Percentiles rank a stretch among this genome's conserved stretches.
Evolutionary conservation across 2,888 invertebrate genomes (phyloP).

Genomic region (Dysmachus trigonus): DNA sequence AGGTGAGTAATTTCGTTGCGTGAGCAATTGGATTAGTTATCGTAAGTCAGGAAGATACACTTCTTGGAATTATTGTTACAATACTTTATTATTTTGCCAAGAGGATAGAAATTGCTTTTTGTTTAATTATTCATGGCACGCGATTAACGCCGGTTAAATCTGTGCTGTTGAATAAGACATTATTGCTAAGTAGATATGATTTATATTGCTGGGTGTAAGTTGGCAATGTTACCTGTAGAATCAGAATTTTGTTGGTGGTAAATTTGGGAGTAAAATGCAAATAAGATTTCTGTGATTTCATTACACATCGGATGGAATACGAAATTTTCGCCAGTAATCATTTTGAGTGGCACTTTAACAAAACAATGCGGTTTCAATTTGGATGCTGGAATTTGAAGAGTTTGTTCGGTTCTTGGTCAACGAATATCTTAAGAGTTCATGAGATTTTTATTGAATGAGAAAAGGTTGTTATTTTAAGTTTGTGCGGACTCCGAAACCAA

Average conservation of each 20-base stretch:
- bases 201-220: neutral
- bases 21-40: neutral
- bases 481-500: too few relatives aligned
- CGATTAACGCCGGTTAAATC: neutral
- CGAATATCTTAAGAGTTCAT: neutral
- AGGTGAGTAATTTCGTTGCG: constrained; percentile 3
- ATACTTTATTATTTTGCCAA: neutral
- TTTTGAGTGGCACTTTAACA: neutral
- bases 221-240: neutral
- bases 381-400: neutral
- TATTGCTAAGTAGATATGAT: neutral
- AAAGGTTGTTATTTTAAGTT: neutral
- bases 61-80: neutral
- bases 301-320: neutral
- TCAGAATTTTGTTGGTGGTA: neutral
- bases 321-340: neutral
- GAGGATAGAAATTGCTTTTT: neutral
- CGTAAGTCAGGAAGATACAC: neutral
- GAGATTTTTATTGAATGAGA: neutral
- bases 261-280: neutral
- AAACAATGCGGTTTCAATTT: neutral
- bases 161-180: neutral
- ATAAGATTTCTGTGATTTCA: neutral
- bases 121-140: neutral
- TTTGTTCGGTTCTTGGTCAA: neutral